Evolutionary conservation across 2,797 vertebrate species (phyloP), one percentile per base, ranked within the genome.

Genomic region (Sardinella longiceps): DNA sequence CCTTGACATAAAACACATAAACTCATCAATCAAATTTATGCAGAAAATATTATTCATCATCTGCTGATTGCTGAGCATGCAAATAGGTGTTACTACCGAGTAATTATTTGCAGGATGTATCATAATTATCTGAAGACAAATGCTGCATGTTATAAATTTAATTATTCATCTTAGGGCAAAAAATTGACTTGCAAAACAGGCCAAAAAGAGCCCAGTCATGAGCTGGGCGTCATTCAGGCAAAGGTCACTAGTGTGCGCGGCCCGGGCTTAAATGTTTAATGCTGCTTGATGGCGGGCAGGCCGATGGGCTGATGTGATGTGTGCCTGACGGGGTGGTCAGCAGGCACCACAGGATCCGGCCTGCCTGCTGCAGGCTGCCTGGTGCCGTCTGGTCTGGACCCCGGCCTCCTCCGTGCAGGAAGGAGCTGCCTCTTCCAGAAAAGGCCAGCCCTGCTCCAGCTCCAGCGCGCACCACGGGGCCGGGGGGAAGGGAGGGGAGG

Each of bases 21-120:
- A 81, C 80, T 89, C 88, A 89, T 89, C 86, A 84, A 87, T 89
- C 86, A 86, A 23, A 5, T 81, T 86, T 85, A 82, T 87, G 63
- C 81, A 80, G 30, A 50, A 81, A 89, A 85, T 84, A 85, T 87
- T 84, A 86, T 86, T 87, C 82, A 86, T 85, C 33, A 81, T 51
- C 25, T 84, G n/a, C 23, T 85, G 80, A 77, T 46, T 77, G 23
- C n/a, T 81, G 70, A 56, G 80, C 82, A 89, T 86, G 85, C 50
- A 87, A 82, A 87, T 86, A 50, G 12, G 63, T 43, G 77, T 51
- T 58, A 63, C 28, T 20, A 60, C 63, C 82, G 23, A 63, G 60
- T 85, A 82, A 89, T 83, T 82, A 89, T 66, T 86, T 37, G 53
- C 83, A 77, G 70, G 70, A 77, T 43, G 70, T 77, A 43, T 77